phyloP scores from a whole-genome alignment of 2,888 invertebrate genomes.

The Thymelicus sylvestris region DNA sequence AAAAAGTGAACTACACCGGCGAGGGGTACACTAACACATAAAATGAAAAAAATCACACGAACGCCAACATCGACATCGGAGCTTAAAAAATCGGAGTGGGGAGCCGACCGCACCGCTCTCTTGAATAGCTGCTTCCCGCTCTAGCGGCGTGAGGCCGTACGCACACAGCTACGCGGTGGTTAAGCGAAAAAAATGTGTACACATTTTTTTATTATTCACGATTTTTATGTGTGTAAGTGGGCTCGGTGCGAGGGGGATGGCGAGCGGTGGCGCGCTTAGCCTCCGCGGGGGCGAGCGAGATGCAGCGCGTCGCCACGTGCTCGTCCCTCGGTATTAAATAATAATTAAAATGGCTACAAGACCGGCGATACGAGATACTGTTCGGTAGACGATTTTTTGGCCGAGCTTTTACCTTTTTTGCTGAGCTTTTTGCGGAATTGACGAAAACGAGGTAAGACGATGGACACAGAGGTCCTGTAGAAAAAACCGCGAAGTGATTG shows the following conservation, averaged over 20 bases:
- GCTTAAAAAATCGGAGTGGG: conserved; percentile 84
- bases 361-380: conserved; percentile 79
- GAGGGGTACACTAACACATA: conserved; percentile 85
- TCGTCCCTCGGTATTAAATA: conserved; percentile 84
- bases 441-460: conserved; percentile 67
- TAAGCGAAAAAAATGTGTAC: conserved; percentile 85
- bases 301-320: conserved; percentile 78
- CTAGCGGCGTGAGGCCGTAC: conserved; percentile 76
- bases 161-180: conserved; percentile 74
- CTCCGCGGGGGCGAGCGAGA: conserved; percentile 58
- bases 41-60: conserved; percentile 84
- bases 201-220: conserved; percentile 85
- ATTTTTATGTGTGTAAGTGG: conserved; percentile 85
- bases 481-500: conserved; percentile 69
- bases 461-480: conserved; percentile 49
- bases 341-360: conserved; percentile 85
- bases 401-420: conserved; percentile 80
- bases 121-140: conserved; percentile 63
- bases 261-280: conserved; percentile 51
- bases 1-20: conserved; percentile 85
- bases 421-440: conserved; percentile 75
- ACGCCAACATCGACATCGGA: conserved; percentile 75
- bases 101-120: conserved; percentile 59
- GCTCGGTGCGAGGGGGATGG: conserved; percentile 72
- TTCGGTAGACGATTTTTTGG: conserved; percentile 84